Percentiles rank a stretch among this genome's conserved stretches.
Conservation (phyloP, 2,113 vertebrate species). For the Myxocyprinus asiaticus region DNA sequence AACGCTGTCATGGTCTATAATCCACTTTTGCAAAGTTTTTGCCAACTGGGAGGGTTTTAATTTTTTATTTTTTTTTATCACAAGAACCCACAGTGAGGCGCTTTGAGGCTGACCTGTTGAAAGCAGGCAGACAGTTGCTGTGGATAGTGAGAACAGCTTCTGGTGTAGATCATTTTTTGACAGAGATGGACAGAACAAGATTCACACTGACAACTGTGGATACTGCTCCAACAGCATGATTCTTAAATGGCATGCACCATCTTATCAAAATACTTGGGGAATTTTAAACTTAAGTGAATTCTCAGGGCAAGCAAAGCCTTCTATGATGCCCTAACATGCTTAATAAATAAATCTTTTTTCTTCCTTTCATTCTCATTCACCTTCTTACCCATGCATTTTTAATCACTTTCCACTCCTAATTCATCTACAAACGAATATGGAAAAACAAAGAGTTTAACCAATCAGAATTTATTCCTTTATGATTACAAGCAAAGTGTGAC, state of each 20-base stretch:
- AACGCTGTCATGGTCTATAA: slow-evolving; percentile 51
- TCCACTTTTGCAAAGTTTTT: slow-evolving; percentile 28
- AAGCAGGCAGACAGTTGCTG: slow-evolving; percentile 21
- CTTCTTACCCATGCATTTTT: too few relatives aligned
- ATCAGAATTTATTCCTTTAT: too few relatives aligned
- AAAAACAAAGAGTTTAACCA: too few relatives aligned
- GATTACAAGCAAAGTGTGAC: too few relatives aligned
- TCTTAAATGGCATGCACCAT: neutral
- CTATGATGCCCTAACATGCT: too few relatives aligned
- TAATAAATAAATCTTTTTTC: too few relatives aligned
- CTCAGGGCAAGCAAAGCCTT: too few relatives aligned
- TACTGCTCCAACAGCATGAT: neutral
- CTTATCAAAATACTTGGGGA: neutral
- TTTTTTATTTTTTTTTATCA: neutral
- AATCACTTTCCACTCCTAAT: too few relatives aligned
- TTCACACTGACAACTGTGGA: neutral
- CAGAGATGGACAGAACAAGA: slow-evolving; percentile 18
- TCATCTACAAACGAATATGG: too few relatives aligned
- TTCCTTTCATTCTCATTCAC: too few relatives aligned
- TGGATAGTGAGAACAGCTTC: slow-evolving; percentile 18
- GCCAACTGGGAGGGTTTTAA: slow-evolving; percentile 1
- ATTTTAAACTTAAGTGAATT: too few relatives aligned
- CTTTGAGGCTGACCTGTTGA: slow-evolving; percentile 31
- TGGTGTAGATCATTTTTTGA: slow-evolving; percentile 20
- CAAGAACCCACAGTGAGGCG: neutral